phyloP scores from a whole-genome alignment of 2,113 vertebrate genomes.

The Clinocottus analis region DNA sequence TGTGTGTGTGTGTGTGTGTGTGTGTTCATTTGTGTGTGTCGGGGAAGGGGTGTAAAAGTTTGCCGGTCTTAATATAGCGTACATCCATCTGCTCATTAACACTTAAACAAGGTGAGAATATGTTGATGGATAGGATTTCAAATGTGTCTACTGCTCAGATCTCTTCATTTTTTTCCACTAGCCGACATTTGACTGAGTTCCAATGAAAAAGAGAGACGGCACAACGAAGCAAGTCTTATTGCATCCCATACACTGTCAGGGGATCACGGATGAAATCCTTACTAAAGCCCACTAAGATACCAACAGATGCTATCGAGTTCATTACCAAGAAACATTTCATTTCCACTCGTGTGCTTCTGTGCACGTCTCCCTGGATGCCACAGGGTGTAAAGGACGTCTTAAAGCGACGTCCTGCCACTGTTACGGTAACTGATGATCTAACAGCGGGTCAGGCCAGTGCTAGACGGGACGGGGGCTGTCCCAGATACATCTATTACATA shows the following conservation, averaged over 20 bases:
- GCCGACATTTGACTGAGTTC: constrained; percentile 1
- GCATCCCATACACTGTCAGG: constrained; percentile 1
- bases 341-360: constrained; percentile 20
- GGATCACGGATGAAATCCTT: constrained; percentile 41
- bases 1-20: not conserved
- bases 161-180: constrained; percentile 10
- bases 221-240: not conserved
- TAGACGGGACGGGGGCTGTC: constrained; percentile 22
- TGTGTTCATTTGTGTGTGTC: not conserved
- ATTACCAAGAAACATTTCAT: constrained; percentile 38
- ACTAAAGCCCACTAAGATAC: constrained; percentile 34
- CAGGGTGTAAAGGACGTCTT: constrained; percentile 30
- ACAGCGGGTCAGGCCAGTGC: constrained; percentile 24
- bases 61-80: constrained; percentile 54
- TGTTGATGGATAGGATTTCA: constrained; percentile 7
- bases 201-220: not conserved
- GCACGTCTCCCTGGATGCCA: constrained; percentile 20
- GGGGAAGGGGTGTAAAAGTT: constrained; percentile 31
- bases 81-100: constrained; percentile 41
- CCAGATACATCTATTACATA: constrained; percentile 71
- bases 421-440: constrained; percentile 53
- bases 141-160: constrained; percentile 14
- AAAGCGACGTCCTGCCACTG: constrained; percentile 23
- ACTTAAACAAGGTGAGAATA: constrained; percentile 53
- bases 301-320: constrained; percentile 32